A percentile compares a stretch with the other conserved stretches of the same genome.
phyloP scores from a whole-genome alignment of 2,113 vertebrate genomes.

The Struthio camelus region DNA sequence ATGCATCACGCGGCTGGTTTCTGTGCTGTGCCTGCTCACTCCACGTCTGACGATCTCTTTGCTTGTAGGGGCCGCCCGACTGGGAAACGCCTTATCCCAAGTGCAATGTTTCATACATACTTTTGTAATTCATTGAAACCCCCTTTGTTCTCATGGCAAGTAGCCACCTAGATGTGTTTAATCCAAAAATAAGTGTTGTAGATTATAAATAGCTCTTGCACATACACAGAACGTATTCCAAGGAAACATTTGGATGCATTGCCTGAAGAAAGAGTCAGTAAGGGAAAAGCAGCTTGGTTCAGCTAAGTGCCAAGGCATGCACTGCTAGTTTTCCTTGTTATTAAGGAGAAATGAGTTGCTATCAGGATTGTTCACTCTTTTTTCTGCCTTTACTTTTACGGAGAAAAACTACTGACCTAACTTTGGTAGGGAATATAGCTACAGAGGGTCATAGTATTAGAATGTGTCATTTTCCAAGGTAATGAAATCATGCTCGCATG shows the following conservation, averaged over 20 bases:
- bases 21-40: neutral
- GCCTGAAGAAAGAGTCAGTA: conserved; percentile 62
- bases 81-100: conserved; percentile 7
- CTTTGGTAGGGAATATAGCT: neutral
- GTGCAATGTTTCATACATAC: conserved; percentile 8
- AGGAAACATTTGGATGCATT: conserved; percentile 62
- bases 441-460: neutral
- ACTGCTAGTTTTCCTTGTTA: neutral
- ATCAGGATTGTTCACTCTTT: neutral
- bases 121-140: neutral
- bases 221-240: conserved; percentile 57
- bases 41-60: neutral
- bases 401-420: neutral
- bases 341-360: neutral
- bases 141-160: conserved; percentile 35
- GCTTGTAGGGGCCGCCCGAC: neutral
- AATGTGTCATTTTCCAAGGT: neutral
- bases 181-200: conserved; percentile 50
- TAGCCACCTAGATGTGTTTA: conserved; percentile 30
- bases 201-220: conserved; percentile 68
- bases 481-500: neutral
- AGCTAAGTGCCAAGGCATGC: conserved; percentile 41
- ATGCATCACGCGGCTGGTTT: neutral
- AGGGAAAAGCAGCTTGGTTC: conserved; percentile 60
- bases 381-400: neutral